Evolutionary conservation across 2,113 vertebrate genomes (phyloP).

Genomic region (Ornithorhynchus anatinus): DNA sequence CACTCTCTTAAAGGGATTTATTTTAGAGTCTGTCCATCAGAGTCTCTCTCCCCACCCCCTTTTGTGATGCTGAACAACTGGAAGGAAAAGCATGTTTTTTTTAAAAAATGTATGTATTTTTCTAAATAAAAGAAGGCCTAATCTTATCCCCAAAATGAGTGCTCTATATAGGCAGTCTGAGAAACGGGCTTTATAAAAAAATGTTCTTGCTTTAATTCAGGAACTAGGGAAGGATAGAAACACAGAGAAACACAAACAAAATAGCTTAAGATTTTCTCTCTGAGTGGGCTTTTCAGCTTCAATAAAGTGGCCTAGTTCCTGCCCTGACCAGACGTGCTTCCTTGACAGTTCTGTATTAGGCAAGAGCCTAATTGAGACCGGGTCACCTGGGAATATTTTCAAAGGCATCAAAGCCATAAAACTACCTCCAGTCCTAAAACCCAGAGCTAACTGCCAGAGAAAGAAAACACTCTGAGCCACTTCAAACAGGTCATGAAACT

Average conservation of each 20-base stretch:
- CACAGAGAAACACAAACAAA: not conserved
- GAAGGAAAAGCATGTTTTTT: no score
- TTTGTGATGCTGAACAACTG: no score
- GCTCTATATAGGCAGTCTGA: no score
- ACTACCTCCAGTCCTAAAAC: conserved; percentile 53
- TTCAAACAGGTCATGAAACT: conserved; percentile 32
- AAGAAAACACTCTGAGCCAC: conserved; percentile 35
- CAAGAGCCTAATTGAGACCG: conserved; percentile 25
- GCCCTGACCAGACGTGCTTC: conserved; percentile 10
- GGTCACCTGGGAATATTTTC: conserved; percentile 61
- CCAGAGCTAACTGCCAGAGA: conserved; percentile 38
- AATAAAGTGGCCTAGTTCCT: not conserved
- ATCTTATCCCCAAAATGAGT: no score
- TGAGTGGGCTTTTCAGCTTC: conserved; percentile 7
- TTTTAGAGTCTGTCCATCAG: no score
- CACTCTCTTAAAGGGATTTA: no score
- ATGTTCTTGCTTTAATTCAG: no score
- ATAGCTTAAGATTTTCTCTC: not conserved
- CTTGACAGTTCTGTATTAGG: conserved; percentile 24
- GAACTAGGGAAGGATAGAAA: not conserved
- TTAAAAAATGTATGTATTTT: no score
- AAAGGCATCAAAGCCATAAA: conserved; percentile 54
- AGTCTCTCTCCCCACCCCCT: no score
- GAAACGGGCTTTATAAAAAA: no score
- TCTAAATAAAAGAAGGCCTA: no score